phyloP scores from a whole-genome alignment of 2,113 vertebrate species.

The Micronycteris hirsuta region DNA sequence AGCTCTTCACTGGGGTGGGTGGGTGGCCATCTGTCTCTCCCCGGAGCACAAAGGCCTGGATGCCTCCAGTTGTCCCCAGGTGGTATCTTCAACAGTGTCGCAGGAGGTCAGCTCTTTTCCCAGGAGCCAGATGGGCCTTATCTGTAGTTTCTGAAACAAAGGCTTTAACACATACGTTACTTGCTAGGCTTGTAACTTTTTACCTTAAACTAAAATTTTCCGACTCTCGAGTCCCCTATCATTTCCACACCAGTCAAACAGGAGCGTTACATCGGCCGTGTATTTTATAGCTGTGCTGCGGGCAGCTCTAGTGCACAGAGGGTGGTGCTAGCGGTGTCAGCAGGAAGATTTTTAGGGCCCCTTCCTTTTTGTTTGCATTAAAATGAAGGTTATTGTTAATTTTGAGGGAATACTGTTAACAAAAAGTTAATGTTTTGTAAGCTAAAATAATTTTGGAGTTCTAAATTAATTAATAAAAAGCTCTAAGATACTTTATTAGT shows the following conservation, averaged over 20 bases:
- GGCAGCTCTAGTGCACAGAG: background rate
- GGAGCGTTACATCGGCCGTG: background rate
- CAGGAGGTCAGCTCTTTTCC: no score
- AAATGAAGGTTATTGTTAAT: background rate
- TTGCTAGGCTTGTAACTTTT: no score
- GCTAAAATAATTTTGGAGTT: background rate
- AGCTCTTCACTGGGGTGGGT: no score
- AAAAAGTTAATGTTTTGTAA: background rate
- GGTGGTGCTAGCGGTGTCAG: accelerated
- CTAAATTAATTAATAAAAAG: background rate
- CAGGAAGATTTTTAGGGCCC: background rate
- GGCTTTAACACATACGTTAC: no score
- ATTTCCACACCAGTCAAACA: background rate
- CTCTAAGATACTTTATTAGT: background rate
- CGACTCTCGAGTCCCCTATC: no score
- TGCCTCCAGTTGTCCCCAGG: no score
- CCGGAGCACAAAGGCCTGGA: no score
- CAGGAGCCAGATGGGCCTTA: no score
- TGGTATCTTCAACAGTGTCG: no score
- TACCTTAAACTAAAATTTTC: no score
- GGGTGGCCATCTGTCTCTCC: no score
- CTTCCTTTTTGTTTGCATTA: background rate
- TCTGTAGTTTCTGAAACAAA: no score
- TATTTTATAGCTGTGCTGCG: background rate
- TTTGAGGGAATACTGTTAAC: background rate